Evolutionary conservation across 2,888 invertebrate species (phyloP).

Genomic region (Hypsopygia costalis): DNA sequence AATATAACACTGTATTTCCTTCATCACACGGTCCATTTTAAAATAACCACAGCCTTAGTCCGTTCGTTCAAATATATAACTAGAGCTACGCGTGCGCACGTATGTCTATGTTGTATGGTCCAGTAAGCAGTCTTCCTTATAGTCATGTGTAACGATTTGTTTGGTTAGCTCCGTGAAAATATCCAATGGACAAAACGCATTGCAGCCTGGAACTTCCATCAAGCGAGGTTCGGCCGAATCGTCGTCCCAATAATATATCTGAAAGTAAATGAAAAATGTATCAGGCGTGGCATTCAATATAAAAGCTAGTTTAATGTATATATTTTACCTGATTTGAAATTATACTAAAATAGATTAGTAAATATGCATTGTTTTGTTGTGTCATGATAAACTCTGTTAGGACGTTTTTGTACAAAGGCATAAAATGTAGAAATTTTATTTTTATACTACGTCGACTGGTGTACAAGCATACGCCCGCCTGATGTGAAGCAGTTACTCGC

Average conservation of each 20-base stretch:
- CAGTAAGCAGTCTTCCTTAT: slow-evolving; percentile 63
- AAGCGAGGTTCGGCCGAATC: slow-evolving; percentile 69
- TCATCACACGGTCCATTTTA: slow-evolving; percentile 26
- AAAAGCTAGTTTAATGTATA: no score
- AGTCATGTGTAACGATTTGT: slow-evolving; percentile 62
- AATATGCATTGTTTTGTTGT: no score
- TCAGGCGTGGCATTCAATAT: no score
- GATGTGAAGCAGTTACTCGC: no score
- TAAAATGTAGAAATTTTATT: no score
- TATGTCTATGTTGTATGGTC: slow-evolving; percentile 33
- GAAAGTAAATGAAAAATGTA: slow-evolving; percentile 21
- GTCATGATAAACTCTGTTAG: no score
- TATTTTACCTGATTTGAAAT: no score
- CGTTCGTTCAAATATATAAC: slow-evolving; percentile 25
- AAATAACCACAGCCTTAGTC: slow-evolving; percentile 46
- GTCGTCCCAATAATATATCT: slow-evolving; percentile 79
- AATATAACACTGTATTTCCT: slow-evolving; percentile 34
- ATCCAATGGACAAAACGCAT: slow-evolving; percentile 72
- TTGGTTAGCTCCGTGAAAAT: slow-evolving; percentile 69
- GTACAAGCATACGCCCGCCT: no score
- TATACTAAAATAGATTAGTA: no score
- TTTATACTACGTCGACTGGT: no score
- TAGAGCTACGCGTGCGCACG: slow-evolving; percentile 4
- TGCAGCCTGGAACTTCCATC: slow-evolving; percentile 78
- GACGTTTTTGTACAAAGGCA: no score